Evolutionary conservation across 2,888 invertebrate species (phyloP), one percentile per base, ranked within the genome.

Genomic region (Romanomermis culicivorax): DNA sequence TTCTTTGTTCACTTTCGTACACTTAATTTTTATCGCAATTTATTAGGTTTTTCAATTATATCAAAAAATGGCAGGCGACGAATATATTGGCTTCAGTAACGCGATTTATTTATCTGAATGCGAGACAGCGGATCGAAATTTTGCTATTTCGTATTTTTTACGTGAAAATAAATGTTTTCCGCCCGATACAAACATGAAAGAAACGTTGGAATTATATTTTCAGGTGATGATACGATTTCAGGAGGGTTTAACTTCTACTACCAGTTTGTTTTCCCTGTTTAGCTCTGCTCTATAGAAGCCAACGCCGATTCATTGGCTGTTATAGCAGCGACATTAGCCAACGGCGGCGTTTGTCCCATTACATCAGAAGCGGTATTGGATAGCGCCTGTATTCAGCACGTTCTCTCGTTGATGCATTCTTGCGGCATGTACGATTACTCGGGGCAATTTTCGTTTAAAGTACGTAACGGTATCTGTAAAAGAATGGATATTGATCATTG

Each of bases 141-240:
- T 88, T 71, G 93, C 95, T 1, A 77, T 95, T 49, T 91, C 88
- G 49, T 95, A 93, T 72, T 95, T 88, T 70, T 89, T 95, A 89
- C 78, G 86, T 51, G 95, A 95, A 69, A 80, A 91, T 69, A 83
- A 85, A 72, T 93, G 93, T 70, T 95, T 84, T 69, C 93, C 93
- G 0, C 84, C 85, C 64, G 85, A 83, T 65, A 82, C 84, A 0
- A 85, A 85, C 68, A 75, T 95, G 11, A 80, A 85, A 55, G 91
- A 93, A 71, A 82, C 83, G 60, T 82, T 95, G 82, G 95, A 95
- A 68, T 89, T 89, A 69, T 95, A 95, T 70, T 95, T 95, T 69
- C 93, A 91, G 77, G 86, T 85, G 81, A 45, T n/a, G 23, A 45
- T 36, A 11, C 45, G 7, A 11, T n/a, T 45, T 45, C 23, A 11